These are phyloP conservation scores for Coluber constrictor DNA, from an alignment of 2,797 vertebrate genomes.

Conservation along the genomic window DNA sequence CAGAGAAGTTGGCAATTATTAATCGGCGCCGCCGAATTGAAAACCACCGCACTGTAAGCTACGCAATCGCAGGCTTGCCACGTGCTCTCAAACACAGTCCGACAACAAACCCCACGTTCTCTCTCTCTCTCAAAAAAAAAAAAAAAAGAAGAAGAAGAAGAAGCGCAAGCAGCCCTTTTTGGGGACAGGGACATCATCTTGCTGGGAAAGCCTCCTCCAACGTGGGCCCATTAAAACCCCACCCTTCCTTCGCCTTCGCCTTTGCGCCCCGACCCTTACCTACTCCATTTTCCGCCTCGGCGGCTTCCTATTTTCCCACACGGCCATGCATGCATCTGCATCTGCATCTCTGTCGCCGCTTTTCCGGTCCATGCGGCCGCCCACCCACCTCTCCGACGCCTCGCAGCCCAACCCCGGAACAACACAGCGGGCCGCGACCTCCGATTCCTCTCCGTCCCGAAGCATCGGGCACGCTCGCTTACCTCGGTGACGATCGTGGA, in stretches of 20 bases:
- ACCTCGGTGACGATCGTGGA: slow-evolving; percentile 71
- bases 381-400: too few relatives aligned
- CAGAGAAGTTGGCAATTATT: neutral
- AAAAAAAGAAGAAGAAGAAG: neutral
- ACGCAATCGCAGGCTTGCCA: neutral
- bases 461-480: neutral
- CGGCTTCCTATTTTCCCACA: too few relatives aligned
- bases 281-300: neutral
- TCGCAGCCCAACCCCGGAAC: slow-evolving; percentile 56
- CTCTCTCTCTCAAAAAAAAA: neutral
- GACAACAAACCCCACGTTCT: too few relatives aligned
- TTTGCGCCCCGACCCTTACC: neutral
- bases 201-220: neutral
- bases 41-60: neutral
- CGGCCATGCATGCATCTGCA: neutral
- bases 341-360: neutral
- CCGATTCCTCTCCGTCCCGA: neutral
- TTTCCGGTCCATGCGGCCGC: neutral
- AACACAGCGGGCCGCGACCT: slow-evolving; percentile 61
- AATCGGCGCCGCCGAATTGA: neutral
- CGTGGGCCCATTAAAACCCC: neutral
- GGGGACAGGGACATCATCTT: neutral
- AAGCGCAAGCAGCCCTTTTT: neutral
- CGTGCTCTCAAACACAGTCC: neutral
- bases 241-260: neutral